phyloP scores from a whole-genome alignment of 2,888 invertebrate species.

The Antitype chi region DNA sequence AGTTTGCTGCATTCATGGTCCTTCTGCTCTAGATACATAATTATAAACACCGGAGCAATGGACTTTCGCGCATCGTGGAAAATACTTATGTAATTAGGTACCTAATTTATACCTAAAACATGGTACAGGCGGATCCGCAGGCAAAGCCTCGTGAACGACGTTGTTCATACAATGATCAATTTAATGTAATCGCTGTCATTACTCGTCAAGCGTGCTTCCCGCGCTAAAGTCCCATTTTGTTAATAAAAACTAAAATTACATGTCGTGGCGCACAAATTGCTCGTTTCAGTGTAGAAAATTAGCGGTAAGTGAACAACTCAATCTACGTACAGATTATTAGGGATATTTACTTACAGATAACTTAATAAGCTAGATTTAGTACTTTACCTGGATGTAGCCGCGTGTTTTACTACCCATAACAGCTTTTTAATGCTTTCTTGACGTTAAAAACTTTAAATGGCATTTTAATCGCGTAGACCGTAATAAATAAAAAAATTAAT shows the following conservation, averaged over 20 bases:
- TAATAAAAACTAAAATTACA: constrained; percentile 67
- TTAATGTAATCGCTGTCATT: constrained; percentile 63
- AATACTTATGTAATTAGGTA: too few relatives aligned
- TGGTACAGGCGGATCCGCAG: background rate
- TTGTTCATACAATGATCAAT: constrained; percentile 51
- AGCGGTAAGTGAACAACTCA: constrained; percentile 69
- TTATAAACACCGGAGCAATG: background rate
- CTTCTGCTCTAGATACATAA: background rate
- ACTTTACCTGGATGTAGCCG: constrained; percentile 69
- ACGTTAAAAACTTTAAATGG: constrained; percentile 68
- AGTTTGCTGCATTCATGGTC: background rate
- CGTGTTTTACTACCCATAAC: constrained; percentile 77
- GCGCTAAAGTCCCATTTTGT: constrained; percentile 51
- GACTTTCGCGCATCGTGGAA: background rate
- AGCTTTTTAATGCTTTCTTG: constrained; percentile 74
- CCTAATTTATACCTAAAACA: background rate
- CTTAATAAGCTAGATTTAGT: constrained; percentile 80
- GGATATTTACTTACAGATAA: constrained; percentile 78
- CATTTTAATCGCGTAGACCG: constrained; percentile 64
- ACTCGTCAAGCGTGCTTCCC: constrained; percentile 52
- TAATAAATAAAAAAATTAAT: constrained; percentile 73
- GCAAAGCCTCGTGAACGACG: constrained; percentile 32
- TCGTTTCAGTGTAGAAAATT: constrained; percentile 70
- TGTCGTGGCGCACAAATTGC: constrained; percentile 62
- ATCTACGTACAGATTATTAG: constrained; percentile 71